Evolutionary conservation across 2,888 invertebrate genomes (phyloP).

Genomic region (Alviniconcha strummeri): DNA sequence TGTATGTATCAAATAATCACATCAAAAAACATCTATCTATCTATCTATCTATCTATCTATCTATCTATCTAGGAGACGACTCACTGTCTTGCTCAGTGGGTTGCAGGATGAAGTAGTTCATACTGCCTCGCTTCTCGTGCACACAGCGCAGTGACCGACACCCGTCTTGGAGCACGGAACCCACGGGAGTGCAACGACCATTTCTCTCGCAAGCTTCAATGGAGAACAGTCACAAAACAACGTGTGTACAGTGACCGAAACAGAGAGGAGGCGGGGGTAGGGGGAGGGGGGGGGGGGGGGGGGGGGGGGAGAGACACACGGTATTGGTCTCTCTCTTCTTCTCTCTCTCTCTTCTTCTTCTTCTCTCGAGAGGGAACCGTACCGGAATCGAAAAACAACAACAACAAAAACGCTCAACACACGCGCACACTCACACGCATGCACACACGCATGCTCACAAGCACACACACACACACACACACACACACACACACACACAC

Average conservation of each 20-base stretch:
- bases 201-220: background rate
- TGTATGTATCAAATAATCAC: too few relatives aligned
- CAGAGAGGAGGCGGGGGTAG: too few relatives aligned
- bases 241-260: too few relatives aligned
- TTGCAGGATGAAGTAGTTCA: background rate
- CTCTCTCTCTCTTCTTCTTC: background rate
- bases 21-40: too few relatives aligned
- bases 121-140: background rate
- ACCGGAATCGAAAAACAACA: too few relatives aligned
- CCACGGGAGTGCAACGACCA: background rate
- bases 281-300: too few relatives aligned
- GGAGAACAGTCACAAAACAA: background rate
- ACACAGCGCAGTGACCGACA: background rate
- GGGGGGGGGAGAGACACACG: too few relatives aligned
- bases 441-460: background rate
- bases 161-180: background rate
- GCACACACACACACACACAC: background rate
- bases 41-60: too few relatives aligned
- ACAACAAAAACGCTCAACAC: too few relatives aligned
- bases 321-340: background rate
- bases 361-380: too few relatives aligned
- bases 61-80: too few relatives aligned
- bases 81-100: background rate
- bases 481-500: background rate
- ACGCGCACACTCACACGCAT: too few relatives aligned